These are phyloP conservation scores for Melieria picta DNA, from an alignment of 2,888 invertebrate genomes.

Conservation along the genomic window DNA sequence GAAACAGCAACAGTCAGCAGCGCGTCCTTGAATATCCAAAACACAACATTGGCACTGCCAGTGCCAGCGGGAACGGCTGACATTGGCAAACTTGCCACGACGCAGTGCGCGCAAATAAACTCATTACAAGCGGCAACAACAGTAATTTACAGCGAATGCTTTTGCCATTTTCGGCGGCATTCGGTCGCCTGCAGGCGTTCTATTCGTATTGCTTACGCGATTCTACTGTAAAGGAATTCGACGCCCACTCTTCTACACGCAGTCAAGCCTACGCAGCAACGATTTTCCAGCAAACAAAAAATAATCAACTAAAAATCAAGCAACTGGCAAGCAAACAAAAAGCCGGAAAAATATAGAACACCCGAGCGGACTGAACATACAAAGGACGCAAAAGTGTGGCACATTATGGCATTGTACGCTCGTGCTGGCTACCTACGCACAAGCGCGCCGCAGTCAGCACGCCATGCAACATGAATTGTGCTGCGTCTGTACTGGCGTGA, in stretches of 20 bases:
- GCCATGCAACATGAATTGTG: conserved; percentile 26
- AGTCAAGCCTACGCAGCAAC: conserved; percentile 25
- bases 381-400: neutral
- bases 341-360: neutral
- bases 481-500: conserved; percentile 2
- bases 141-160: conserved; percentile 31
- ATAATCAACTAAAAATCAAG: conserved; percentile 9
- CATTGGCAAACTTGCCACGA: neutral
- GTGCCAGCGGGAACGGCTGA: neutral
- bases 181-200: conserved; percentile 14
- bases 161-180: conserved; percentile 21
- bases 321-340: conserved; percentile 14
- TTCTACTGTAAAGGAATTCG: too few relatives aligned
- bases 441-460: conserved; percentile 20
- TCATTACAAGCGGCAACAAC: conserved; percentile 25
- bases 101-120: conserved; percentile 28
- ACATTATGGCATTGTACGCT: conserved; percentile 28
- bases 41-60: conserved; percentile 2
- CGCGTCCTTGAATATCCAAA: conserved; percentile 21
- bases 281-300: conserved; percentile 20
- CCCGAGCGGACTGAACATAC: neutral
- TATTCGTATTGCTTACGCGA: neutral
- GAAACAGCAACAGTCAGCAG: neutral
- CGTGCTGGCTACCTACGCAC: conserved; percentile 32
- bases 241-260: too few relatives aligned